Base-by-base conservation (phyloP, 2,113 vertebrate species). In the Chaenocephalus aceratus region DNA sequence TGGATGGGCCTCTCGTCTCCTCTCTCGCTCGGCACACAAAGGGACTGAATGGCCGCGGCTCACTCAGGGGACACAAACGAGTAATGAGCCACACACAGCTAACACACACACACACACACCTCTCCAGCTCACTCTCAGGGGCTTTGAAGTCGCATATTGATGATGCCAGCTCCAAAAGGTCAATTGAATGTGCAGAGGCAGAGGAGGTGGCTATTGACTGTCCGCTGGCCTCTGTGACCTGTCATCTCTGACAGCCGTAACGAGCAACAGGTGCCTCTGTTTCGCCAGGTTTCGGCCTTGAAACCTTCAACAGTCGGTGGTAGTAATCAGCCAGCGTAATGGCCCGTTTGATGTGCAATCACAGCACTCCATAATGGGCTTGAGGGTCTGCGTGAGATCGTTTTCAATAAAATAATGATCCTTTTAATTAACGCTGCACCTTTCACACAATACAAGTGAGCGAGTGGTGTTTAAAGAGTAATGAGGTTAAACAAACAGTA, bases 141-240 rank as follows among this genome's bases (percentile, higher is more conserved):
- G 82, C 90, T 93, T 93, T 93, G 91, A 93, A 90, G 92, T 89
- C 90, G 86, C 77, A 87, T 86, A 90, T 90, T 90, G 90, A 93
- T 93, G 89, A 91, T 77, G 79, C 67, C 41, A 57, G 63, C 77
- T 62, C 73, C 49, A 88, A 88, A 85, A 75, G 81, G 80, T 85
- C 77, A 83, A 85, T 88, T 89, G 84, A 89, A 84, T 65, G 86
- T 49, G 82, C 71, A 34, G 72, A 79, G 59, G 56, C 48, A 79
- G 83, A 84, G 61, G 80, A 86, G 87, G 81, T 18, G 77, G 84
- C 88, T 58, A 90, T 90, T 90, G 90, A 91, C 83, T 36, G 34
- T 56, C 83, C 87, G 57, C 88, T 89, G 76, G 41, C 77, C 87
- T 58, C 34, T 59, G 73, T 86, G 86, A 88, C 90, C 87, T 74